Evolutionary conservation across 2,888 invertebrate genomes (phyloP).

Genomic region (Mesorhabditis belari): DNA sequence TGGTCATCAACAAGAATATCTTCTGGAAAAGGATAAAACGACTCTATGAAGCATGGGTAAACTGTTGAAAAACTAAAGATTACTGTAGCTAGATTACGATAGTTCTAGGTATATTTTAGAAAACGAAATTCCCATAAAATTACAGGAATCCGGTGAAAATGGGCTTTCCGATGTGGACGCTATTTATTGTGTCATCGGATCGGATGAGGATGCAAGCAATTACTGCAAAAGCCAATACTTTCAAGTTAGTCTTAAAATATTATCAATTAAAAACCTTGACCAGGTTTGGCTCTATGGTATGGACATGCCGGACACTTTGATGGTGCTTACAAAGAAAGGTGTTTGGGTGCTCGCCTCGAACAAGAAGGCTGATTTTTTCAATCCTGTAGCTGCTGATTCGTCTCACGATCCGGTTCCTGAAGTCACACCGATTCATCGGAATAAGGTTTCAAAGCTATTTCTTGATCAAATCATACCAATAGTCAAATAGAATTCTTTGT

Average conservation of each 20-base stretch:
- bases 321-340: slow-evolving; percentile 75
- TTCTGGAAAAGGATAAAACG: slow-evolving; percentile 23
- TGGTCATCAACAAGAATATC: slow-evolving; percentile 17
- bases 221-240: neutral
- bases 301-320: slow-evolving; percentile 89
- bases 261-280: slow-evolving; percentile 39
- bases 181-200: neutral
- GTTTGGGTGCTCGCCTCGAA: slow-evolving; percentile 88
- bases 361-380: slow-evolving; percentile 92
- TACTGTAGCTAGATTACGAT: neutral
- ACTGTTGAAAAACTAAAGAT: slow-evolving; percentile 1
- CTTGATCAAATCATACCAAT: too few species aligned
- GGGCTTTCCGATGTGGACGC: neutral
- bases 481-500: too few species aligned
- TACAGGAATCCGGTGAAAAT: neutral
- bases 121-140: neutral
- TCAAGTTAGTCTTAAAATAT: neutral
- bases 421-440: slow-evolving; percentile 77
- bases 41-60: slow-evolving; percentile 43
- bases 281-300: slow-evolving; percentile 94
- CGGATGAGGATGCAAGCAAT: neutral
- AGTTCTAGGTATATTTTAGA: neutral
- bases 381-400: slow-evolving; percentile 76
- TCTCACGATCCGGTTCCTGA: slow-evolving; percentile 67
- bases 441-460: slow-evolving; percentile 67